Evolutionary conservation across 2,888 invertebrate species (phyloP).

Genomic region (Tenthredo distinguenda): DNA sequence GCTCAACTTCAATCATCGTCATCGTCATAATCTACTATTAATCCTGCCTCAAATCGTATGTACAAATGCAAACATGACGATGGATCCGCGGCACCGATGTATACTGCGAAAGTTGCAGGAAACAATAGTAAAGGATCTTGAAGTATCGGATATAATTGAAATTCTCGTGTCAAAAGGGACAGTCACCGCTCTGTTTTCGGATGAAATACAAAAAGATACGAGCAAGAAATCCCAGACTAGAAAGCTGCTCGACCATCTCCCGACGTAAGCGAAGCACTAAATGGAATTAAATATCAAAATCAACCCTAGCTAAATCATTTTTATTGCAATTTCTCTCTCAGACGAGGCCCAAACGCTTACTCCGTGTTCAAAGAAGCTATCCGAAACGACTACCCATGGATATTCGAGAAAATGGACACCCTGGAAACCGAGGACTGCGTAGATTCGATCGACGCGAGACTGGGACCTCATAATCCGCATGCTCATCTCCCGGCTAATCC

Average conservation of each 20-base stretch:
- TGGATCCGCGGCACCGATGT: constrained; percentile 4
- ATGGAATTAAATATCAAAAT: neutral
- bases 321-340: constrained; percentile 53
- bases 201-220: neutral
- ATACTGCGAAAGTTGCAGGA: constrained; percentile 28
- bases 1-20: neutral
- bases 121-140: constrained; percentile 16
- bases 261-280: neutral
- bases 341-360: constrained; percentile 77
- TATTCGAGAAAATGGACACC: constrained; percentile 79
- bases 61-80: neutral
- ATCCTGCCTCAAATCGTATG: neutral
- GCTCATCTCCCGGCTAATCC: constrained; percentile 71
- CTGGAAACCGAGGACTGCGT: constrained; percentile 58
- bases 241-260: neutral
- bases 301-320: neutral
- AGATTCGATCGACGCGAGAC: constrained; percentile 49
- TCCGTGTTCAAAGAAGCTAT: constrained; percentile 81
- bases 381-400: constrained; percentile 81
- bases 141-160: neutral
- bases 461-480: constrained; percentile 56
- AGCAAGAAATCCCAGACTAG: neutral
- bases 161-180: neutral
- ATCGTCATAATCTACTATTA: neutral
- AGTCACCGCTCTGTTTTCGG: neutral